phyloP scores from a whole-genome alignment of 92 coral and sea anemone species.

The Porites lobata region DNA sequence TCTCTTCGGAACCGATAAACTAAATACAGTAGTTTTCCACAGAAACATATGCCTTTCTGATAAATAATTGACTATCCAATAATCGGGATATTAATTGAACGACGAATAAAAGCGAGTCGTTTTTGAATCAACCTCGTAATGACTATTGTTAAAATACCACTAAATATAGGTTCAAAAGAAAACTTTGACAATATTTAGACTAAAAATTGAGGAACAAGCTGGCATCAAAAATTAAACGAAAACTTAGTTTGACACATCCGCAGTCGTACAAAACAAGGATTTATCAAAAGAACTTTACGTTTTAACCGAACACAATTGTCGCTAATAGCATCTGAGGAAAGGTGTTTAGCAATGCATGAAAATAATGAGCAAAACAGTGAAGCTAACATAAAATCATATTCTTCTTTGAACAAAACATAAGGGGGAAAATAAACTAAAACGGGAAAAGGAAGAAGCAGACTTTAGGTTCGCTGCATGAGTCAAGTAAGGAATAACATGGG shows the following conservation, averaged over 20 bases:
- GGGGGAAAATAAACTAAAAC: not conserved
- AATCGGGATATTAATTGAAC: not conserved
- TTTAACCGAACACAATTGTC: slow-evolving; percentile 10
- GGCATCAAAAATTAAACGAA: no score
- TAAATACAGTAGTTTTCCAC: no score
- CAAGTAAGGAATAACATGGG: no score
- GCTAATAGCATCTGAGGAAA: slow-evolving; percentile 29
- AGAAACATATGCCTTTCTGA: no score
- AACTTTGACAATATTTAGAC: not conserved
- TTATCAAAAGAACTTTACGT: not conserved
- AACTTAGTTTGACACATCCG: not conserved
- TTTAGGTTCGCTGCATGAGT: no score
- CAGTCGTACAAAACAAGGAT: not conserved
- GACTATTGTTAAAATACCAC: no score
- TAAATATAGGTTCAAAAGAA: not conserved
- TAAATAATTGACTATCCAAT: no score
- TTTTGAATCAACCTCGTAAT: not conserved
- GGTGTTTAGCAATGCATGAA: slow-evolving; percentile 19
- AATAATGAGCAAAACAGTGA: not conserved
- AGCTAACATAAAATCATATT: not conserved
- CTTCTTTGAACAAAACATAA: not conserved
- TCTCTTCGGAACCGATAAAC: no score
- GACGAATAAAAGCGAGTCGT: not conserved
- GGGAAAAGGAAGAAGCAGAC: no score
- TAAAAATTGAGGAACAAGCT: not conserved